phyloP scores from a whole-genome alignment of 1,140 invertebrate species.

The Metaphire vulgaris region DNA sequence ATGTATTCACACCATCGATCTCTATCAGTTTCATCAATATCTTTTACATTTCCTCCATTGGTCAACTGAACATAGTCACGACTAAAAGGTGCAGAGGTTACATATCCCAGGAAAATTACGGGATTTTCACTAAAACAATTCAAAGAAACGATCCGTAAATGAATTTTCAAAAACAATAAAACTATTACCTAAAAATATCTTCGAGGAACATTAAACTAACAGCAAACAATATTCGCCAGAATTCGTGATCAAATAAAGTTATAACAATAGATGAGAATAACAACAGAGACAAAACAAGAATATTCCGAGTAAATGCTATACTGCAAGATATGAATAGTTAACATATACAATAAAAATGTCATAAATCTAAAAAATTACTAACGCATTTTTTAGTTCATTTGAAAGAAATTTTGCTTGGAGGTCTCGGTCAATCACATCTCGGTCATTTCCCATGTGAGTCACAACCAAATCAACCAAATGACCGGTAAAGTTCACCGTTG shows the following conservation, averaged over 20 bases:
- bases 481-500: slow-evolving; percentile 48
- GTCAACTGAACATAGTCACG: slow-evolving; percentile 43
- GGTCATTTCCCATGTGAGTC: slow-evolving; percentile 53
- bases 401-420: slow-evolving; percentile 46
- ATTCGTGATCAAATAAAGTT: no score
- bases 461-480: slow-evolving; percentile 49
- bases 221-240: no score
- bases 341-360: no score
- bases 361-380: neutral
- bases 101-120: slow-evolving; percentile 49
- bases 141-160: neutral
- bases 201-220: no score
- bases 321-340: no score
- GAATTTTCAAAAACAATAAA: slow-evolving; percentile 8
- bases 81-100: slow-evolving; percentile 46
- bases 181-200: no score
- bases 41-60: slow-evolving; percentile 39
- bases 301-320: no score
- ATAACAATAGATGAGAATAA: no score
- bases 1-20: slow-evolving; percentile 52
- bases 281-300: no score
- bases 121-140: slow-evolving; percentile 42
- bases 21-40: slow-evolving; percentile 46
- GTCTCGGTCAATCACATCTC: slow-evolving; percentile 48
- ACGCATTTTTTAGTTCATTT: slow-evolving; percentile 34